phyloP scores from a whole-genome alignment of 64 coral and sea anemone species.

The Actinia tenebrosa region DNA sequence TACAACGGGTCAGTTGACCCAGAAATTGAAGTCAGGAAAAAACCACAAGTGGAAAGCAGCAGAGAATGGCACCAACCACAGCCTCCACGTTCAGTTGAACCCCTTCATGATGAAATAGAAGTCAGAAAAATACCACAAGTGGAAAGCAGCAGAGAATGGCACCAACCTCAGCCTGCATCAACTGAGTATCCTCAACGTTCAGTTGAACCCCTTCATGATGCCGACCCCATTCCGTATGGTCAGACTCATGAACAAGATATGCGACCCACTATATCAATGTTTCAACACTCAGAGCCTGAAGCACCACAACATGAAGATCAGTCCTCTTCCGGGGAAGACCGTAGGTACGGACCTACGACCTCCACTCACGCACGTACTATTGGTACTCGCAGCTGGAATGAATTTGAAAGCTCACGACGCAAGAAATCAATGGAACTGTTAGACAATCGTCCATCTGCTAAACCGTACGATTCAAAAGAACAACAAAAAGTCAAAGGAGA shows the following conservation, averaged over 20 bases:
- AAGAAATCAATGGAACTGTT: conserved; percentile 22
- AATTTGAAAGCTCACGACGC: conserved; percentile 21
- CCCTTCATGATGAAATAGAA: background rate
- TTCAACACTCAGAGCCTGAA: background rate
- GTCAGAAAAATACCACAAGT: background rate
- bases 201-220: background rate
- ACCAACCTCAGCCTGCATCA: background rate
- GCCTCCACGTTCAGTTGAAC: background rate
- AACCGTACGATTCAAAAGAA: background rate
- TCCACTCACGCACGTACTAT: background rate
- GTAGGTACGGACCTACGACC: background rate
- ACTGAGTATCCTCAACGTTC: background rate
- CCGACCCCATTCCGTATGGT: background rate
- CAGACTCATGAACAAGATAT: background rate
- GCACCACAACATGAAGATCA: background rate
- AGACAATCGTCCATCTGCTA: background rate
- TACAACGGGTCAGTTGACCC: background rate
- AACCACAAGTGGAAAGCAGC: background rate
- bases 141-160: background rate
- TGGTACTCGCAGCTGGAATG: conserved; percentile 23
- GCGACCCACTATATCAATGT: background rate
- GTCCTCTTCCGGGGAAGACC: no score
- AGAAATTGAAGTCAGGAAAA: background rate
- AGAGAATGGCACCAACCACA: background rate
- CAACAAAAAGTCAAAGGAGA: background rate